Base-by-base conservation (phyloP, 2,888 invertebrate genomes). In the Eilema sororculum region DNA sequence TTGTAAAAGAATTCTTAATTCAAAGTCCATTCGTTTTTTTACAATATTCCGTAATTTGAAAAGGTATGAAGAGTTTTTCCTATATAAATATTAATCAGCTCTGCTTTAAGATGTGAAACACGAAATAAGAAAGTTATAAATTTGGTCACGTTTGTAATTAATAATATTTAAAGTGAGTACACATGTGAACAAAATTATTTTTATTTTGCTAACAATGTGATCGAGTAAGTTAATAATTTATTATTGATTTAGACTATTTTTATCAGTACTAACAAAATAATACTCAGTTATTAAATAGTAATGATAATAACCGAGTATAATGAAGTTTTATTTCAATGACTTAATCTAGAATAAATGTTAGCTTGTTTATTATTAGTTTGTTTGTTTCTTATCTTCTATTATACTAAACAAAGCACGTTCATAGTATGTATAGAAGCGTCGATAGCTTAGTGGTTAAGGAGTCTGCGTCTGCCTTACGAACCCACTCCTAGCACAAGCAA, bases 1-100 rank as follows among this genome's bases (percentile, higher is more conserved):
- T 25, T 30, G 16, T 30, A 46, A 2, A n/a, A 64, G 52, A 64
- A 64, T 52, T 52, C 28, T 8, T 46, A 64, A 64, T 64, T 28
- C n/a, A 46, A 46, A 16, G 2, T 16, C 2, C 9, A 46, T 63
- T 22, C 0, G 33, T 12, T 30, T 22, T n/a, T 41, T 12, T 37
- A 33, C 33, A 12, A 37, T 41, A 37, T 12, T 41, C 16, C 3
- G 1, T 20, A 46, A 5, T 46, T 46, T 20, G 1, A 41, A 46
- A 46, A 46, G 16, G 46, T 20, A 20, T 46, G 46, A 46, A 46
- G 20, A 20, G 20, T 20, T 20, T 5, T 46, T 46, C 16, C 20
- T n/a, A 52, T 1, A 46, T 46, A 6, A 20, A 20, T 20, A 46
- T 20, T 20, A 46, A 20, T 46, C 20, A 46, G 6, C 52, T 52